Base-by-base conservation (phyloP, 1,140 invertebrate genomes). In the Drosophila ficusphila region DNA sequence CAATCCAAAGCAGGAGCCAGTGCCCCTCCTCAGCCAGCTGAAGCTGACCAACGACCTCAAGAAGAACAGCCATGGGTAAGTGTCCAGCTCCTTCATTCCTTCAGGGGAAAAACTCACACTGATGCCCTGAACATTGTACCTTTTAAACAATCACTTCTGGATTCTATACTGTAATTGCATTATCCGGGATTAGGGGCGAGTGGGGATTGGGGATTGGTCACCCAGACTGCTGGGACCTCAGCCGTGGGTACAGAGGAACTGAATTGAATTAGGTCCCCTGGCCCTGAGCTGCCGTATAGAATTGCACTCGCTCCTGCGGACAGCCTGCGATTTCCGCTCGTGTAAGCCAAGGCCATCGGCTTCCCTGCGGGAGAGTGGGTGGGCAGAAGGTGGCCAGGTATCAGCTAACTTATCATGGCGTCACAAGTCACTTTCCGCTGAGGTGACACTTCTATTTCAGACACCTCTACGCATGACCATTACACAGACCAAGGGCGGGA, bases 31-130 rank as follows among this genome's bases (percentile, higher is more conserved):
- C 14, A 76, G 49, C 29, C 76, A 81, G 44, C 68, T 88, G 36
- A 86, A 86, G 62, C 21, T 73, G 41, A 36, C 73, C 14, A 81
- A 86, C 42, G 81, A 86, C 34, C 62, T 77, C 18, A 88, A 85
- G 61, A 72, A 61, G 8, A 69, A 33, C 68, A 85, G 29, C 53
- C 74, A 72, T 11, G 82, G 82, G 81, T 86, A 34, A 88, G 81
- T 85, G 62, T 39, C 9, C 11, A 25, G 19, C 14, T 19, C 1
- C n/a, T n/a, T n/a, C n/a, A n/a, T n/a, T n/a, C n/a, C n/a, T n/a
- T n/a, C n/a, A n/a, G n/a, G n/a, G n/a, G 0, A 21, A n/a, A 21
- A 41, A 27, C 25, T 6, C n/a, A n/a, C n/a, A n/a, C n/a, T n/a
- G n/a, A n/a, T n/a, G n/a, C n/a, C n/a, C n/a, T n/a, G n/a, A n/a